Evolutionary conservation across 1,140 invertebrate genomes (phyloP), one percentile per base, ranked within the genome.

Genomic region (Aradophagus sp.): DNA sequence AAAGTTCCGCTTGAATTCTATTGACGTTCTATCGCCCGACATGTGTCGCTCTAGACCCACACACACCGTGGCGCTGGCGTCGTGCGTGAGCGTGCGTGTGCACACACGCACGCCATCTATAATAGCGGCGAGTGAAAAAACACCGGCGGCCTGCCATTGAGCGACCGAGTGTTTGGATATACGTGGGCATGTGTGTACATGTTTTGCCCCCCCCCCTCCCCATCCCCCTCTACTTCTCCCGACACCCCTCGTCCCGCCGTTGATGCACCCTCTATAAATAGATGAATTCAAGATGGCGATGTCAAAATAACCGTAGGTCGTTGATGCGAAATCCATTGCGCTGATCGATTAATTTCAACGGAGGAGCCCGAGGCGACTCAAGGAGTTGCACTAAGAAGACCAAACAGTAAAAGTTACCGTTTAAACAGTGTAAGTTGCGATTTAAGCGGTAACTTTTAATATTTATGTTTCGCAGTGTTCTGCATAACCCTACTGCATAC

Each of bases 231-330:
- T 67, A 41, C 56, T 41, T 70, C 35, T 42, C 15, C 12, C 56
- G 61, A n/a, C n/a, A n/a, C n/a, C n/a, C n/a, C n/a, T n/a, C n/a
- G n/a, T n/a, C n/a, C n/a, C n/a, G n/a, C n/a, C n/a, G 59, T 63
- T 61, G 55, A 68, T 72, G 56, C 63, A 74, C 75, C 75, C 69
- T 73, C 59, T 50, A 72, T 75, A 78, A 77, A 79, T 74, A 74
- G 56, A 26, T 44, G 62, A 71, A 47, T 75, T 74, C 79, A 84
- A 83, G 70, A 84, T 84, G 81, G 78, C 80, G 78, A 77, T 78
- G 79, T 81, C 78, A 80, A 80, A 83, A 82, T 80, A 82, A 73
- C 77, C 65, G 65, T 70, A 45, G 65, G 56, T 52, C 69, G 32
- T 41, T 50, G 52, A 65, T 35, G 26, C 42, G 52, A 56, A 52